These are phyloP conservation scores for Ectemnius lituratus DNA, from an alignment of 2,888 invertebrate genomes.

Conservation along the genomic window DNA sequence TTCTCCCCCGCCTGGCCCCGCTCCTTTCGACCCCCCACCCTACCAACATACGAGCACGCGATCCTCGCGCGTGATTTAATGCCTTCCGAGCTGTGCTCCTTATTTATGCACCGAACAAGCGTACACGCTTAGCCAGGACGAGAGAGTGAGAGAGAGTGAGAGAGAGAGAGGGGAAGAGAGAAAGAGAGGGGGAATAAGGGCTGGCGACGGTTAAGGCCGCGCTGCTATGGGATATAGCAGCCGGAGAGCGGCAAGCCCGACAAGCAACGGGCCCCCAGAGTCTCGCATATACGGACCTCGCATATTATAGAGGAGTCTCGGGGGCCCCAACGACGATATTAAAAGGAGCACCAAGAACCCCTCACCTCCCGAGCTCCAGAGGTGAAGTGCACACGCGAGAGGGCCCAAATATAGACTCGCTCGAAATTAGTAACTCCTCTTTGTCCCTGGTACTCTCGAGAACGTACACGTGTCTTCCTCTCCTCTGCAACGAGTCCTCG, in stretches of 20 bases:
- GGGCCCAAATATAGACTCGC: conserved; percentile 66
- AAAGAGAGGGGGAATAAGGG: too few species aligned
- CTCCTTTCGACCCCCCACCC: conserved; percentile 31
- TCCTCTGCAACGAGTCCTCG: background rate
- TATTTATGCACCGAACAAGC: conserved; percentile 76
- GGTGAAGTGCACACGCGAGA: conserved; percentile 60
- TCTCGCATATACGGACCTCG: conserved; percentile 66
- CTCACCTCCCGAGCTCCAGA: conserved; percentile 32
- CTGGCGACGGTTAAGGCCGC: conserved; percentile 67
- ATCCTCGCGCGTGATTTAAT: conserved; percentile 76
- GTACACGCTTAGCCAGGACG: conserved; percentile 70
- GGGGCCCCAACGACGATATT: conserved; percentile 62
- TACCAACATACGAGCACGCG: conserved; percentile 63
- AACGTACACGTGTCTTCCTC: background rate
- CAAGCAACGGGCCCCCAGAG: conserved; percentile 57
- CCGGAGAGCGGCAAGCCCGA: conserved; percentile 38
- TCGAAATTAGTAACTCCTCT: conserved; percentile 72
- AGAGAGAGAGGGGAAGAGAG: too few species aligned
- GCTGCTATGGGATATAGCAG: conserved; percentile 65
- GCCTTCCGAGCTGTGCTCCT: conserved; percentile 72
- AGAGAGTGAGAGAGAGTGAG: conserved; percentile 24
- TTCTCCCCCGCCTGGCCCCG: conserved; percentile 28
- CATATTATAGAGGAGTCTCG: conserved; percentile 67
- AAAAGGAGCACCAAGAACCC: conserved; percentile 56
- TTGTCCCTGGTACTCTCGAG: conserved; percentile 51